phyloP scores from a whole-genome alignment of 1,140 invertebrate genomes.

The Drosophila triauraria region DNA sequence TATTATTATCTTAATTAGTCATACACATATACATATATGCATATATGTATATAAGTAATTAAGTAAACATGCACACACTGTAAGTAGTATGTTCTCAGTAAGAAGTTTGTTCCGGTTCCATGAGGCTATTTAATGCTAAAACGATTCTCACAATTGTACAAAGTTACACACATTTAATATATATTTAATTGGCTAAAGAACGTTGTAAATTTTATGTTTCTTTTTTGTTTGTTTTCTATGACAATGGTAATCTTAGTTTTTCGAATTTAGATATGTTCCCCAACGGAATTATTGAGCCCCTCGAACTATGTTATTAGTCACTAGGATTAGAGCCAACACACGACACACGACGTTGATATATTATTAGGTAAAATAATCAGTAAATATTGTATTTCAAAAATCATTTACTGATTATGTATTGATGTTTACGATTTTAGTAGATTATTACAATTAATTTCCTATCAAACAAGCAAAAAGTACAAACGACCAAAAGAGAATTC shows the following conservation, averaged over 20 bases:
- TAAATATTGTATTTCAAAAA: too few species aligned
- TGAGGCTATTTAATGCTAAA: slow-evolving; percentile 48
- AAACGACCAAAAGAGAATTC: too few species aligned
- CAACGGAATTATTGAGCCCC: not conserved
- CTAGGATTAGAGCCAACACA: not conserved
- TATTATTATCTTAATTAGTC: slow-evolving; percentile 4
- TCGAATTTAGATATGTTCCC: slow-evolving; percentile 3
- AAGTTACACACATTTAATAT: slow-evolving; percentile 11
- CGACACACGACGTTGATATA: not conserved
- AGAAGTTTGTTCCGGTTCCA: slow-evolving; percentile 11
- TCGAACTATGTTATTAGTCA: not conserved
- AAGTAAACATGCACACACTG: slow-evolving; percentile 27
- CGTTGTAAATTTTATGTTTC: slow-evolving; percentile 19
- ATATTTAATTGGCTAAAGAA: slow-evolving; percentile 5
- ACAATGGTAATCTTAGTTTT: slow-evolving; percentile 70
- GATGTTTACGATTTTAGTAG: too few species aligned
- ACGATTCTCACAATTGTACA: slow-evolving; percentile 69
- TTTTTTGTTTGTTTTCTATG: slow-evolving; percentile 53
- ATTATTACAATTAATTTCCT: too few species aligned
- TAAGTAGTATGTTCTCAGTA: slow-evolving; percentile 17
- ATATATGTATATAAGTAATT: slow-evolving; percentile 11
- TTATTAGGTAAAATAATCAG: too few species aligned
- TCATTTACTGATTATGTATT: too few species aligned
- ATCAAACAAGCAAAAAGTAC: too few species aligned
- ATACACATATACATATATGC: slow-evolving; percentile 15